Evolutionary conservation across 2,797 vertebrate genomes (phyloP).

Genomic region (Menidia menidia): DNA sequence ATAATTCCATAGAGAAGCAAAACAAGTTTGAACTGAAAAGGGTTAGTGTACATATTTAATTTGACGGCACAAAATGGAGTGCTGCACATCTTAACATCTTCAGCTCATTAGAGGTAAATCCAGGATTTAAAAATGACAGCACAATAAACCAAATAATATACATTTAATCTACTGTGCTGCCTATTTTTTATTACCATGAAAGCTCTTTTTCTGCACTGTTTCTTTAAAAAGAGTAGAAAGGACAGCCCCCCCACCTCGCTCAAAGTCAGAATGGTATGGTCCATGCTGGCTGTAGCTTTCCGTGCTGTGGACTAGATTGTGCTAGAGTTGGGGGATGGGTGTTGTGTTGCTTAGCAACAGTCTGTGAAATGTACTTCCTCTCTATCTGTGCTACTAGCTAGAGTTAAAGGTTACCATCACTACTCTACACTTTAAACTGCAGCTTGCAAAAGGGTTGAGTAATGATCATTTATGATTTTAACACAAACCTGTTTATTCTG

Average conservation of each 20-base stretch:
- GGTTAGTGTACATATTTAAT: conserved; percentile 18
- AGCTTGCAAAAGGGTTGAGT: conserved; percentile 7
- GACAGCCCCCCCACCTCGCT: conserved; percentile 35
- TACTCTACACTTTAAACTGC: conserved; percentile 21
- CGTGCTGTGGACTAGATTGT: conserved; percentile 74
- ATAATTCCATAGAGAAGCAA: conserved; percentile 2
- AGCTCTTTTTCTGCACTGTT: conserved; percentile 24
- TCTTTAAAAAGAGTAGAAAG: conserved; percentile 14
- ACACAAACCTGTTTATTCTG: conserved; percentile 1
- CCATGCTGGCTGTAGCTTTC: conserved; percentile 79
- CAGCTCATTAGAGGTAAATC: background rate
- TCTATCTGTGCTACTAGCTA: conserved; percentile 75
- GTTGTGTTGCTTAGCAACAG: conserved; percentile 79
- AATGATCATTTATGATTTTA: conserved; percentile 2
- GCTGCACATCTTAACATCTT: conserved; percentile 1
- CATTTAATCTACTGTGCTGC: background rate
- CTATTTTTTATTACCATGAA: conserved; percentile 27
- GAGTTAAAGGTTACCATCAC: conserved; percentile 34
- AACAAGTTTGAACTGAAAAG: background rate
- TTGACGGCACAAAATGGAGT: conserved; percentile 4
- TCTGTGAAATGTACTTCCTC: conserved; percentile 60
- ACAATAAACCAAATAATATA: background rate
- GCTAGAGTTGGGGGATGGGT: conserved; percentile 79
- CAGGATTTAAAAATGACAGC: background rate
- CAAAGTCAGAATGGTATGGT: conserved; percentile 75